Evolutionary conservation across 2,113 vertebrate species (phyloP).

Genomic region (Stegostoma tigrinum): DNA sequence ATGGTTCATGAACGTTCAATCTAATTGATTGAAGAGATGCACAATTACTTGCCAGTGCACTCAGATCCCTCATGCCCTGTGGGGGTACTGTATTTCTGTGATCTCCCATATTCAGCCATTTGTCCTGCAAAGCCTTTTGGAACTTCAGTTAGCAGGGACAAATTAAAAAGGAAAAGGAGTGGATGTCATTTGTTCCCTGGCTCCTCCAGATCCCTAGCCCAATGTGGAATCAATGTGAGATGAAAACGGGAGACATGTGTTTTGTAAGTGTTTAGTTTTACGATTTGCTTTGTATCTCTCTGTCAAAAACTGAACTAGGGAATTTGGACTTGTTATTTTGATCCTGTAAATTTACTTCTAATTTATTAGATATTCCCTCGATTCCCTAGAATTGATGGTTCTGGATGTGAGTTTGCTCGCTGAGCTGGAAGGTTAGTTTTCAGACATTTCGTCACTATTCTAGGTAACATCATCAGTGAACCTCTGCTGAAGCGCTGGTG

Average conservation of each 20-base stretch:
- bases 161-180: background rate
- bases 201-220: background rate
- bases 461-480: too few relatives aligned
- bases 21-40: background rate
- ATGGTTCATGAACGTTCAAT: background rate
- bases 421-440: too few relatives aligned
- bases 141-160: background rate
- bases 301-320: background rate
- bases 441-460: too few relatives aligned
- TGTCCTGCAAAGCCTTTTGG: background rate
- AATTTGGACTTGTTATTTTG: background rate
- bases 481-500: too few relatives aligned
- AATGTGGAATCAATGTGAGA: background rate
- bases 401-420: too few relatives aligned
- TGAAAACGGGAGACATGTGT: background rate
- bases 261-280: background rate
- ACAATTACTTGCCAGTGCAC: background rate
- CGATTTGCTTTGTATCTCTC: background rate
- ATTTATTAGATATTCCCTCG: background rate
- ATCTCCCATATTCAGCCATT: background rate
- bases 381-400: background rate
- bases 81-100: background rate
- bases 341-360: background rate
- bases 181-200: background rate
- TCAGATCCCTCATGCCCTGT: background rate